Base-by-base conservation (phyloP, 2,113 vertebrate genomes). In the Prionailurus viverrinus region DNA sequence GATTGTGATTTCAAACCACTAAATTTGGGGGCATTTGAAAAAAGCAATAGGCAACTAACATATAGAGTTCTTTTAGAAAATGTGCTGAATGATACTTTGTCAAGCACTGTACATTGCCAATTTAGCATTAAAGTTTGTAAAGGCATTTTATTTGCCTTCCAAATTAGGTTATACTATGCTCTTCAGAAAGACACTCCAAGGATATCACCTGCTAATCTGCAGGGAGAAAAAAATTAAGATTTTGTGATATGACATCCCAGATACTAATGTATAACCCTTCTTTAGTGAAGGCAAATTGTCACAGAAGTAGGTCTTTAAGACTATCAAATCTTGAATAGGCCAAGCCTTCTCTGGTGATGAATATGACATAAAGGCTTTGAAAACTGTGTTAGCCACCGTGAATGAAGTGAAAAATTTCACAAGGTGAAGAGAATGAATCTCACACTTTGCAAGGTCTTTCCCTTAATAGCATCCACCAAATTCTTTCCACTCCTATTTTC, bases 321-420 rank as follows among this genome's bases (percentile, higher is more conserved):
- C 74, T 94, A 73, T 95, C 83, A 84, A 45, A 71, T 81, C 21
- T 25, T 92, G 94, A 97, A 80, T 66, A 94, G 55, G 33, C 90
- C 71, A 89, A 96, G 10, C 39, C 48, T 95, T 92, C 81, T 94
- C 68, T 90, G 80, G 15, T 91, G 83, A 94, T 89, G 88, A 94
- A 91, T 76, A 92, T 81, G 80, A 58, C 68, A 66, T 1, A 82
- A 89, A 95, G 14, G 80, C 93, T 97, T 96, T 95, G 80, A 76
- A 96, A 97, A 91, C 33, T 86, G 79, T 63, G 53, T 74, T 94
- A 84, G 74, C 69, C 36, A 29, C 85, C 80, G 53, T 79, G 33
- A 97, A 97, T n/a, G 74, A 84, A 96, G 78, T 29, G 69, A 85
- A 92, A 84, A 27, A 12, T 93, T 93, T 95, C 76, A 96, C 55